These are phyloP conservation scores for Pocillopora meandrina DNA, from an alignment of 92 coral and sea anemone genomes.

Conservation along the genomic window DNA sequence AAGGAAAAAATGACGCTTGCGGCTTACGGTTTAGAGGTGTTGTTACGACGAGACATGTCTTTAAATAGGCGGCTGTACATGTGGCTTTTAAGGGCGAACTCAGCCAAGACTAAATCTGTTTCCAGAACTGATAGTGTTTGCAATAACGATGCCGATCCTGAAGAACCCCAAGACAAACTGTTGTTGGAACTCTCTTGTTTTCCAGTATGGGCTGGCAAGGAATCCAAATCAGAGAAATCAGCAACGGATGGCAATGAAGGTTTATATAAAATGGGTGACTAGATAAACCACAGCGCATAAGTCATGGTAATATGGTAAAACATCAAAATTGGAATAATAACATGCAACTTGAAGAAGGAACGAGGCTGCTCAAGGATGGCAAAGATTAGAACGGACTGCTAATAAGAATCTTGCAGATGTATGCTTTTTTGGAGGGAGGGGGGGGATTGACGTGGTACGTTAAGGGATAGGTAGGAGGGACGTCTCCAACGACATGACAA, in stretches of 20 bases:
- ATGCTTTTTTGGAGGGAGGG: no score
- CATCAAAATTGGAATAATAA: neutral
- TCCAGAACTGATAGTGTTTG: conserved; percentile 74
- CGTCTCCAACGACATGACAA: no score
- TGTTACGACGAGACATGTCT: conserved; percentile 96
- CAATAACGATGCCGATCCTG: conserved; percentile 71
- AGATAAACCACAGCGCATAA: no score
- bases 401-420: no score
- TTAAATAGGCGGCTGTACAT: conserved; percentile 89
- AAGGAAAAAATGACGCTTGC: conserved; percentile 69
- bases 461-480: no score
- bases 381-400: no score
- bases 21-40: conserved; percentile 77
- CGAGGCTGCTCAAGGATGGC: neutral
- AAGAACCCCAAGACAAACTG: conserved; percentile 46
- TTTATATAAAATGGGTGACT: neutral
- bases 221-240: conserved; percentile 25
- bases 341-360: neutral
- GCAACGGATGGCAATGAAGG: conserved; percentile 42
- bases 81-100: conserved; percentile 81
- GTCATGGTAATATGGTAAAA: neutral
- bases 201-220: conserved; percentile 84
- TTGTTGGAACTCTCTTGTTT: conserved; percentile 93
- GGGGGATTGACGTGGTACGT: no score
- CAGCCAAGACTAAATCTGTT: conserved; percentile 28